phyloP scores from a whole-genome alignment of 2,113 vertebrate genomes.

The Ameiurus melas region DNA sequence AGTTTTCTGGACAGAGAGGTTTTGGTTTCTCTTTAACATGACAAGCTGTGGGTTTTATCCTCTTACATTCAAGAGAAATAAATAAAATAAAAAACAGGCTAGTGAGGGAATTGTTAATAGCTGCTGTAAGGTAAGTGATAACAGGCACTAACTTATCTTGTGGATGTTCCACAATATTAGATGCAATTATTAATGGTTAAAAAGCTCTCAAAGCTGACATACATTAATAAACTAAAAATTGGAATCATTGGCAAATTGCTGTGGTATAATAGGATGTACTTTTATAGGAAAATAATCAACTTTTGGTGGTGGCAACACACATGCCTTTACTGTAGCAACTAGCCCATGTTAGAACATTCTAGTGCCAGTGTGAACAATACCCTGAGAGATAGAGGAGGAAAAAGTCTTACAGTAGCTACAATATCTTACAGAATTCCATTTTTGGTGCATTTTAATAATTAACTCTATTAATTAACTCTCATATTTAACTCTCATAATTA shows the following conservation, averaged over 20 bases:
- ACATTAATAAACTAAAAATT: neutral
- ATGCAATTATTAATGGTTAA: neutral
- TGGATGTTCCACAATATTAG: neutral
- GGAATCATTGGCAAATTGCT: neutral
- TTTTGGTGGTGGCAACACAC: neutral
- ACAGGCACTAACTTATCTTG: neutral
- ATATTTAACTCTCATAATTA: no score
- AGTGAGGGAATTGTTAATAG: neutral
- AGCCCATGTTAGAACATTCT: neutral
- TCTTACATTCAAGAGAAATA: neutral
- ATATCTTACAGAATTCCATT: neutral
- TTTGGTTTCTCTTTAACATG: neutral
- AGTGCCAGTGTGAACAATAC: neutral
- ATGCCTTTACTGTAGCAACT: neutral
- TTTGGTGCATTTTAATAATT: neutral
- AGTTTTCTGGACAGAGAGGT: neutral
- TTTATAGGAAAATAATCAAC: neutral
- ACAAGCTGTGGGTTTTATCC: neutral
- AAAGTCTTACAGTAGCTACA: neutral
- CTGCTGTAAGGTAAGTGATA: neutral
- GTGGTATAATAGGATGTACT: neutral
- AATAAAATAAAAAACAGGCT: neutral
- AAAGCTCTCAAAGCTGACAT: neutral
- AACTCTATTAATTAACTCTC: neutral
- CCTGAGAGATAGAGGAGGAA: neutral